Evolutionary conservation across 2,888 invertebrate species (phyloP).

Genomic region (Noctua janthina): DNA sequence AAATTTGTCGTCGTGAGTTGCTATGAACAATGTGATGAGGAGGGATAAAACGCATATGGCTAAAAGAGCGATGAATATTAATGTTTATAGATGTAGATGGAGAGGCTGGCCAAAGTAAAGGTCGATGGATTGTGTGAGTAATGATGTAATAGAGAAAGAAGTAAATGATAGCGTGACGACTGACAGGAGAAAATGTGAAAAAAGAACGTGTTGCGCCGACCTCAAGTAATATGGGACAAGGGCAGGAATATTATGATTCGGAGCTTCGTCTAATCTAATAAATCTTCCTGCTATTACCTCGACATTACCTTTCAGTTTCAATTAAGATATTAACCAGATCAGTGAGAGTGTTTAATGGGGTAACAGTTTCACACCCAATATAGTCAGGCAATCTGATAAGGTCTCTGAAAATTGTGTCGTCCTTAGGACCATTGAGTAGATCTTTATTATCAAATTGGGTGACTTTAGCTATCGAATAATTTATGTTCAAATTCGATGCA

Average conservation of each 20-base stretch:
- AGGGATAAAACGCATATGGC: neutral
- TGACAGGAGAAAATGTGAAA: neutral
- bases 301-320: slow-evolving; percentile 11
- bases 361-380: slow-evolving; percentile 34
- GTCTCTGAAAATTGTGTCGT: slow-evolving; percentile 25
- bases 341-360: slow-evolving; percentile 33
- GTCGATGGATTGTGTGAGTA: neutral
- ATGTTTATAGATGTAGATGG: neutral
- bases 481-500: neutral
- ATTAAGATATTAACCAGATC: slow-evolving; percentile 39
- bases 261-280: neutral
- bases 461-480: slow-evolving; percentile 11
- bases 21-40: neutral
- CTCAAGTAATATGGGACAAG: neutral
- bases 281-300: neutral
- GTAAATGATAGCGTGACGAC: neutral
- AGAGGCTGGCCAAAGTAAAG: neutral
- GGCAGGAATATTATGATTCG: neutral
- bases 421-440: slow-evolving; percentile 14
- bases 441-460: neutral
- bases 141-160: neutral
- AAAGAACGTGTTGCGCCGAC: neutral
- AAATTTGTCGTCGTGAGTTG: neutral
- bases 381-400: slow-evolving; percentile 4
- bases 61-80: neutral